Base-by-base conservation (phyloP, 2,888 invertebrate species). In the Phlogophora meticulosa region DNA sequence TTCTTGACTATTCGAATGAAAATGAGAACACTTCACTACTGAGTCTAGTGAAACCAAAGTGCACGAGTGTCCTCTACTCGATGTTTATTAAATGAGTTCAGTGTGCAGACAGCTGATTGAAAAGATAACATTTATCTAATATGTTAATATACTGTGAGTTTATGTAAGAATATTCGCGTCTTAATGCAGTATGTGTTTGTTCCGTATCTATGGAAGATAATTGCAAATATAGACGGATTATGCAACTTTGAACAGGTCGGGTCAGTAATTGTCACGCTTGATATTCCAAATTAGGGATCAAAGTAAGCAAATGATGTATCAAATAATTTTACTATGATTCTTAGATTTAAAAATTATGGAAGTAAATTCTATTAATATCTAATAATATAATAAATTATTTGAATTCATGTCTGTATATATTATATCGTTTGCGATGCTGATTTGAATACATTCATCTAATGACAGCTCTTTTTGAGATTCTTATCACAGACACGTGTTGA, bases 31-130 rank as follows among this genome's bases (percentile, higher is more conserved):
- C 11, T 36, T 24, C 5, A n/a, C n/a, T n/a, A n/a, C n/a, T n/a
- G n/a, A 36, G 2, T 13, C 15, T 15, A 56, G 2, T 46, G 0
- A 20, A 49, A 28, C 20, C 2, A 34, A 38, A 55, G 38, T 52
- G 11, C 5, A 5, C 17, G 36, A 57, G 51, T 52, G 20, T 52
- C 10, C 15, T 20, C 40, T 15, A 60, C 17, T 40, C 28, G 24
- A 66, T 62, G 46, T 74, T 71, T 69, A 64, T 71, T 67, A 66
- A 71, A 62, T 49, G 53, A 57, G 58, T 77, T 59, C 60, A 45
- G 49, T 51, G 45, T 60, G 60, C 34, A 48, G 79, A 71, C 43
- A 53, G 59, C 43, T 34, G 60, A 75, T 76, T 28, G 57, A 49
- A 40, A 34, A 59, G 59, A 70, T 75, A 75, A 61, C 61, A 24